A percentile compares a stretch with the other conserved stretches of the same genome.
phyloP scores from a whole-genome alignment of 2,888 invertebrate genomes.

The Pristionchus maxplancki region DNA sequence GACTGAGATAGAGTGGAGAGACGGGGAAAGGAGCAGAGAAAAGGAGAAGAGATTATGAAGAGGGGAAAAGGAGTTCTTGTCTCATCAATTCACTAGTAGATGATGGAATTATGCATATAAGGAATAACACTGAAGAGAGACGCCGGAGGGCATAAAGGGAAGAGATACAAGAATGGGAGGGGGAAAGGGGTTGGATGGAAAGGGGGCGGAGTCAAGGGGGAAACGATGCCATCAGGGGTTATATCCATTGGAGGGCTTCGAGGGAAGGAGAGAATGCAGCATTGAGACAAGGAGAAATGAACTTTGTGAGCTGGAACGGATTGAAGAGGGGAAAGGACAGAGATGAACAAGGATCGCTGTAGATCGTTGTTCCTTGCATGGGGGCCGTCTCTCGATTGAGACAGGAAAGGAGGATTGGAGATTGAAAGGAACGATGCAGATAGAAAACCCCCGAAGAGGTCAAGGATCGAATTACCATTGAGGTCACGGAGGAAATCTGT shows the following conservation, averaged over 20 bases:
- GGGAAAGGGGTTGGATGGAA: background rate
- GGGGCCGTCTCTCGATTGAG: background rate
- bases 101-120: background rate
- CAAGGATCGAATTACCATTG: background rate
- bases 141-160: background rate
- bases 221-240: background rate
- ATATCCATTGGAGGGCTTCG: slow-evolving; percentile 9
- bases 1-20: background rate
- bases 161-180: slow-evolving; percentile 11
- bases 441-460: background rate
- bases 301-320: background rate
- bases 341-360: background rate
- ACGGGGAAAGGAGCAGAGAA: background rate
- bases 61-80: background rate
- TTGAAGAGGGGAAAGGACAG: background rate
- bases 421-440: background rate
- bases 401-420: background rate
- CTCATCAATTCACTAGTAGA: background rate
- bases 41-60: background rate
- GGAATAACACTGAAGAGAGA: background rate
- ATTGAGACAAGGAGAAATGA: background rate
- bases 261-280: background rate
- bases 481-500: background rate
- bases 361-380: background rate
- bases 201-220: slow-evolving; percentile 2